Evolutionary conservation across 2,888 invertebrate species (phyloP), one percentile per base, ranked within the genome.

Genomic region (Dicranocentrus wangi): DNA sequence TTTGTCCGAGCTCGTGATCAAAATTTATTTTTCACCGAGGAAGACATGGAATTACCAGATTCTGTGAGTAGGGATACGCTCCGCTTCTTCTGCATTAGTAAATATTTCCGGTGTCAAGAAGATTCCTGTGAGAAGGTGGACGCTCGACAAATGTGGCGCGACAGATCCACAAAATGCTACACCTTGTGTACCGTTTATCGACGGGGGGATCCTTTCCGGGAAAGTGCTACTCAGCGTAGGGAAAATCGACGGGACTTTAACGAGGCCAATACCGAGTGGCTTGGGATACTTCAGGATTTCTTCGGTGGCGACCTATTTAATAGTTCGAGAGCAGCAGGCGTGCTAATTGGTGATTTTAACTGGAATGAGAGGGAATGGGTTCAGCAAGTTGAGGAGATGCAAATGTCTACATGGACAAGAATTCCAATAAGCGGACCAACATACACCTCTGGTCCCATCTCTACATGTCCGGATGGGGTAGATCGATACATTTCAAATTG

Each of bases 151-250:
- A n/a, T 7, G 13, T 47, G n/a, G n/a, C n/a, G n/a, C n/a, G n/a
- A n/a, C 47, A n/a, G 47, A n/a, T 47, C n/a, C n/a, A 47, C 7
- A n/a, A 47, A 47, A 47, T 47, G 15, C n/a, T 47, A n/a, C n/a
- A n/a, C n/a, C 47, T 2, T 47, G 5, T n/a, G 47, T 47, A n/a
- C 10, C 15, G 47, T n/a, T 47, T 47, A 10, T 10, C n/a, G 47
- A 47, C 47, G 10, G 2, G 47, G 47, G 15, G 47, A n/a, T n/a
- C n/a, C 47, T 3, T 47, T 10, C n/a, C 2, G 47, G 15, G n/a
- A 47, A 47, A 47, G n/a, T n/a, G n/a, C 47, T n/a, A 39, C 39
- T 8, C 39, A 47, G n/a, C 47, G 15, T 3, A 32, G 10, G 32
- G 13, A 47, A 47, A n/a, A 47, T 15, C 47, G 10, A 10, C n/a